phyloP scores from a whole-genome alignment of 2,888 invertebrate genomes.

The Watsonalla binaria region DNA sequence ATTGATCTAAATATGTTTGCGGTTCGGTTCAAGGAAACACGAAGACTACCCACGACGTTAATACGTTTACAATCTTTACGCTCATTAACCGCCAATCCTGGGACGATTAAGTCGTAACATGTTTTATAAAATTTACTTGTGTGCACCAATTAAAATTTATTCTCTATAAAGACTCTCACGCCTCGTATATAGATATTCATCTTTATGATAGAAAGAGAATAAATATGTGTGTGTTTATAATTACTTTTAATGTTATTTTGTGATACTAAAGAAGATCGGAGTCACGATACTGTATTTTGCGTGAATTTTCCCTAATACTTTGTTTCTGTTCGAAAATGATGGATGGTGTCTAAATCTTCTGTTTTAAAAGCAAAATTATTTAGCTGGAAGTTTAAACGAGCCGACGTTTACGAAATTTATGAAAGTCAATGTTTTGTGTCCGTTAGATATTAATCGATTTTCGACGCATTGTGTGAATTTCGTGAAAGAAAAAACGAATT shows the following conservation, averaged over 20 bases:
- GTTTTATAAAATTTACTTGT: constrained; percentile 59
- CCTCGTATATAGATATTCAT: constrained; percentile 52
- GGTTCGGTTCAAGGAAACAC: constrained; percentile 17
- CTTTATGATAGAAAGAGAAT: constrained; percentile 53
- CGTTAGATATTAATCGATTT: not conserved
- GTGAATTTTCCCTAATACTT: constrained; percentile 48
- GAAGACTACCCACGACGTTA: constrained; percentile 62
- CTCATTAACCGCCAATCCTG: constrained; percentile 70
- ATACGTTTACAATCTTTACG: constrained; percentile 68
- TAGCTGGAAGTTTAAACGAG: constrained; percentile 10
- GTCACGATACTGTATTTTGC: constrained; percentile 28
- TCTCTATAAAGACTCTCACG: constrained; percentile 58
- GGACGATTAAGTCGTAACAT: constrained; percentile 69
- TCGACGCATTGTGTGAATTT: not conserved
- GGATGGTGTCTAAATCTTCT: constrained; percentile 34
- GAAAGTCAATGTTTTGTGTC: not conserved
- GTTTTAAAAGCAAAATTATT: constrained; percentile 22
- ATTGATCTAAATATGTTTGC: constrained; percentile 25
- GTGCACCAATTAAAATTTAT: constrained; percentile 68
- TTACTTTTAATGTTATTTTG: constrained; percentile 55
- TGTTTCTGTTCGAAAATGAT: constrained; percentile 41
- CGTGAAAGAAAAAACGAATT: constrained; percentile 13
- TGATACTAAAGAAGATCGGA: constrained; percentile 34
- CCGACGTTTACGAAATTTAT: constrained; percentile 4
- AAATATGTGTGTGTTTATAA: constrained; percentile 54